Evolutionary conservation across 2,797 vertebrate genomes (phyloP), one percentile per base, ranked within the genome.

Genomic region (Huso huso): DNA sequence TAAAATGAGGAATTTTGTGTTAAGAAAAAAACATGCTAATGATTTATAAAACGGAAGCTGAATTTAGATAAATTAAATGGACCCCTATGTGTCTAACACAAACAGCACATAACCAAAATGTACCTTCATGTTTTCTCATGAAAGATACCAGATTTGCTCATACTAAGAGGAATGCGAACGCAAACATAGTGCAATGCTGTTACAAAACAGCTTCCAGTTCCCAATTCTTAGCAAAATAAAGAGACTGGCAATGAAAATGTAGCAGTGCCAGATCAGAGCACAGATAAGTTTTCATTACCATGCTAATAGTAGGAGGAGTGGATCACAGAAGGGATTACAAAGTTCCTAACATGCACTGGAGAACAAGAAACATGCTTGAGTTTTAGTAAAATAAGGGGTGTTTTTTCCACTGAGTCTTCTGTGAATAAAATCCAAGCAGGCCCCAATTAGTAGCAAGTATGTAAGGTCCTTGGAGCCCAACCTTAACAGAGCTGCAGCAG

Each of bases 401-500:
- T 55, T 55, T 6, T 6, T 55, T 55, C 6, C 9, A 55, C 12
- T 55, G 52, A 55, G n/a, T 55, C 52, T 55, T 55, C n/a, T 10
- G 52, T 55, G 52, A 55, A 55, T 55, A 55, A 6, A 55, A 55
- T 55, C n/a, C n/a, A 9, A 55, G n/a, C 52, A 55, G 52, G 52
- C 52, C 52, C 52, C n/a, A 55, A 55, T 55, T 55, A 55, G 52
- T 55, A n/a, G 52, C 9, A 55, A 55, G n/a, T n/a, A 55, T 55
- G 52, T n/a, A 55, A 55, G 52, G 3, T n/a, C 9, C 6, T 55
- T 55, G 9, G n/a, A 55, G 52, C 3, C n/a, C n/a, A 55, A 55
- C 23, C 23, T 37, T 2, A 37, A 37, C 23, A 37, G 23, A 37
- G 23, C 23, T 37, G 23, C 23, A 37, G 4, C 2, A 37, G 23